Base-by-base conservation (phyloP, 1,140 invertebrate species). In the Oscheius sp. region DNA sequence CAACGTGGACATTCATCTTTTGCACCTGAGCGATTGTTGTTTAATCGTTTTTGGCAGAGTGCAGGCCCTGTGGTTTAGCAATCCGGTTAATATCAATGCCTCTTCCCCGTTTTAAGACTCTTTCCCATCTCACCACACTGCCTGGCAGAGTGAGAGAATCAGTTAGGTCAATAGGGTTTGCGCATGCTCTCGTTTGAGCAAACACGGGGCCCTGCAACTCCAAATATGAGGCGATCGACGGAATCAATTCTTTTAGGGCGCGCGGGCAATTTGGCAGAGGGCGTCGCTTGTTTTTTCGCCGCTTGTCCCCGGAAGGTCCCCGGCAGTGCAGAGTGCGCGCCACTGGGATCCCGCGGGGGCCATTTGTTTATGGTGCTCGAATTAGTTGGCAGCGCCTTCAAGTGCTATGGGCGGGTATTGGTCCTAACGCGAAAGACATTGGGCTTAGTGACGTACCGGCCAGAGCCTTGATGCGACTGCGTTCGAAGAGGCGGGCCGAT, bases 401-500 rank as follows among this genome's bases (percentile, higher is more conserved):
- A 55, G 49, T 55, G 49, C 23, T 26, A 26, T 20, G 49, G 28
- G 23, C 7, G 23, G 23, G 7, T 7, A 55, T 15, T 15, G 49
- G 28, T 7, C 7, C 7, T 20, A 23, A n/a, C n/a, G n/a, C n/a
- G n/a, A 28, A 13, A 70, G 26, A 66, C 20, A 20, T 26, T 45
- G 4, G 23, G 45, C 18, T 10, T 58, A n/a, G 29, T 36, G 15
- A n/a, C 87, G 87, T 85, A 96, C 94, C 93, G 85, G 96, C 95
- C 80, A 99, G 87, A 73, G 95, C 96, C 88, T 97, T 97, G 82
- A 99, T 99, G 82, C 96, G 91, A 80, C 94, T 96, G 85, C 95
- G 89, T 89, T 99, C 96, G 88, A 97, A 99, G 58, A 99, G 90
- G 84, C 95, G 90, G 75, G 96, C 97, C 77, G 95, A 97, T 79